Conservation (phyloP, 2,888 invertebrate species). For the Eumacrocentrus americanus region DNA sequence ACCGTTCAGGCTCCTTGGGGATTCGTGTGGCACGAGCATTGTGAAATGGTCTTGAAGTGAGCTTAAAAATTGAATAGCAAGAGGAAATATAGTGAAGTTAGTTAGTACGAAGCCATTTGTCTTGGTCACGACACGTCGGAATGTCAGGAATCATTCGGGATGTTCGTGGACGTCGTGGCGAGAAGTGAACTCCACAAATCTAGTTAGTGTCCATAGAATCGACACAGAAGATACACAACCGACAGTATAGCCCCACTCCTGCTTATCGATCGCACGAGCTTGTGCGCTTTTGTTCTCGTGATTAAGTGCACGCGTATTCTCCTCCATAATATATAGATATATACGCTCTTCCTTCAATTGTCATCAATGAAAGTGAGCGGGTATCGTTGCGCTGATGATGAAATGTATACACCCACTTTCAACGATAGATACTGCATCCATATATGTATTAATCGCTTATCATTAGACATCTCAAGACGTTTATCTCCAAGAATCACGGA, state of each 20-base stretch:
- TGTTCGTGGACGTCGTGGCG: not conserved
- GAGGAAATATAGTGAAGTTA: not conserved
- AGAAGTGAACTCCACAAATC: constrained; percentile 15
- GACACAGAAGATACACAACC: constrained; percentile 17
- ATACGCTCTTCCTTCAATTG: not conserved
- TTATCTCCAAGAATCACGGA: too few relatives aligned
- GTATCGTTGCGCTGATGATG: not conserved
- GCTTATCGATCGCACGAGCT: constrained; percentile 28
- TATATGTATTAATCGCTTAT: too few relatives aligned
- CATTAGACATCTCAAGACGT: too few relatives aligned
- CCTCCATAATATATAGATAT: not conserved
- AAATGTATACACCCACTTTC: too few relatives aligned
- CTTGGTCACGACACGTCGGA: not conserved
- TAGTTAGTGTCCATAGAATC: constrained; percentile 18
- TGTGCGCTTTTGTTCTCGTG: constrained; percentile 41
- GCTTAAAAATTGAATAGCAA: not conserved
- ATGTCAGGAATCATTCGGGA: constrained; percentile 8
- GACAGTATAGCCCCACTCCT: constrained; percentile 7
- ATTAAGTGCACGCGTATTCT: constrained; percentile 37
- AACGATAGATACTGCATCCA: too few relatives aligned
- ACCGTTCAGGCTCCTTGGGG: not conserved
- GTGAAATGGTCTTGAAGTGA: not conserved
- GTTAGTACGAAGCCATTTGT: not conserved
- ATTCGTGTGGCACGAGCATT: not conserved
- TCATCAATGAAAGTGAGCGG: not conserved